Evolutionary conservation across 2,797 vertebrate species (phyloP), one percentile per base, ranked within the genome.

Genomic region (Cyprinodon diabolis): DNA sequence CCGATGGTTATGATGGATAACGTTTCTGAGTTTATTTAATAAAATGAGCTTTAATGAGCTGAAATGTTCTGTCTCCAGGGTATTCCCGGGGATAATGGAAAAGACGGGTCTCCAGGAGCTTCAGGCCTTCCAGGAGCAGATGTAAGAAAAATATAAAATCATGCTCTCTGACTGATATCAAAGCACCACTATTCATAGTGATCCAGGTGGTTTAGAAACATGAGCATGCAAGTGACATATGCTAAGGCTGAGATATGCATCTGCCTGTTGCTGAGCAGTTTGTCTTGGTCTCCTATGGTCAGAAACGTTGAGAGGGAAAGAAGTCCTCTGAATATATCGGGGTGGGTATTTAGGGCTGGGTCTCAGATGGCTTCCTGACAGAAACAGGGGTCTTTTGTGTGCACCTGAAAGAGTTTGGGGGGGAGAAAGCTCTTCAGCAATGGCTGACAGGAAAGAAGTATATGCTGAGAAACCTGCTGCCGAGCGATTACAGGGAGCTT

Each of bases 51-150:
- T 3, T 40, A 48, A 54, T 25, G 21, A 49, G 37, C 1, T 48
- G 43, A 3, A 43, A 23, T 12, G 54, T 57, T 71, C 47, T 84
- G 52, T 48, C 84, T 84, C 12, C 83, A 99, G 98, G 98, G 97
- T 54, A 83, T 83, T 0, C 92, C 95, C 37, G 98, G 98, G 14
- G 96, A 97, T 0, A 86, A 95, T 9, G 97, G 97, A 45, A 95
- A 92, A 84, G 92, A 96, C 1, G 97, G 97, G 79, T 89, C 87
- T 66, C 80, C 95, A 0, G 97, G 97, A 76, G 79, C 94, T 74
- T 87, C 96, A 3, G 97, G 97, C 45, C 94, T 95, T 8, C 95
- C 97, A 0, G 97, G 97, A 5, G 95, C 96, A 47, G 97, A 99
- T 76, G 97, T 98, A 79, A 97, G 97, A 97, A 86, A 45, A 62